Conservation (phyloP, 2,888 invertebrate species). For the Yponomeuta sedellus region DNA sequence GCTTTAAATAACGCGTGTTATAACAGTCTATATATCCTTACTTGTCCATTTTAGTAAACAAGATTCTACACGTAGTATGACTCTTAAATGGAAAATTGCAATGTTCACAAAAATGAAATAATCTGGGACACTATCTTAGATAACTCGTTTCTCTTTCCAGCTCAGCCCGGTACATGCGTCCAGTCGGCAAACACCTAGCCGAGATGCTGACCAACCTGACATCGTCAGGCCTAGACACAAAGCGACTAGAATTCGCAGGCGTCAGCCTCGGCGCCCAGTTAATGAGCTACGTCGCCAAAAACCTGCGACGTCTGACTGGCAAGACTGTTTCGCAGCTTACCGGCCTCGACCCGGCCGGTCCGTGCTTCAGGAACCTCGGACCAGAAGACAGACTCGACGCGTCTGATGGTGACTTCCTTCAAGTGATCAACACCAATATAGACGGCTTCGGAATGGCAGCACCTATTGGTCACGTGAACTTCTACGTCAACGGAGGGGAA, state of each 20-base stretch:
- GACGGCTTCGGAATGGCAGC: slow-evolving; percentile 29
- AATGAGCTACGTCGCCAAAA: slow-evolving; percentile 28
- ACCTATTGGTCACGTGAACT: slow-evolving; percentile 24
- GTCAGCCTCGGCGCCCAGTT: slow-evolving; percentile 30
- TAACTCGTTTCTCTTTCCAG: slow-evolving; percentile 17
- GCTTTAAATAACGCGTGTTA: too few relatives aligned
- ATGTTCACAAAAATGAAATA: too few relatives aligned
- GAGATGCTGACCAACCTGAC: slow-evolving; percentile 27
- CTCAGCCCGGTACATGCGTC: slow-evolving; percentile 24
- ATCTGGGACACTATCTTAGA: too few relatives aligned
- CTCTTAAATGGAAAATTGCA: too few relatives aligned
- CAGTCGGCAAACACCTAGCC: slow-evolving; percentile 25
- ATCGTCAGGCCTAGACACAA: slow-evolving; percentile 24
- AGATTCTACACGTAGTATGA: too few relatives aligned
- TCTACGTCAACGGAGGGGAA: slow-evolving; percentile 17
- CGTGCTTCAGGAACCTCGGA: slow-evolving; percentile 28
- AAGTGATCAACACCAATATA: slow-evolving; percentile 28
- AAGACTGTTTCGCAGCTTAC: slow-evolving; percentile 27
- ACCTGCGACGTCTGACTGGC: slow-evolving; percentile 26
- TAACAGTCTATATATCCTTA: too few relatives aligned
- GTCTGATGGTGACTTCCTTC: slow-evolving; percentile 30
- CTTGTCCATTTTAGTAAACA: too few relatives aligned
- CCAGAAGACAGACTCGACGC: slow-evolving; percentile 29
- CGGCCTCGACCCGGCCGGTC: slow-evolving; percentile 29
- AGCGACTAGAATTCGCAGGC: slow-evolving; percentile 26